Conservation (phyloP, 2,888 invertebrate species). For the Ormyrus labotus region DNA sequence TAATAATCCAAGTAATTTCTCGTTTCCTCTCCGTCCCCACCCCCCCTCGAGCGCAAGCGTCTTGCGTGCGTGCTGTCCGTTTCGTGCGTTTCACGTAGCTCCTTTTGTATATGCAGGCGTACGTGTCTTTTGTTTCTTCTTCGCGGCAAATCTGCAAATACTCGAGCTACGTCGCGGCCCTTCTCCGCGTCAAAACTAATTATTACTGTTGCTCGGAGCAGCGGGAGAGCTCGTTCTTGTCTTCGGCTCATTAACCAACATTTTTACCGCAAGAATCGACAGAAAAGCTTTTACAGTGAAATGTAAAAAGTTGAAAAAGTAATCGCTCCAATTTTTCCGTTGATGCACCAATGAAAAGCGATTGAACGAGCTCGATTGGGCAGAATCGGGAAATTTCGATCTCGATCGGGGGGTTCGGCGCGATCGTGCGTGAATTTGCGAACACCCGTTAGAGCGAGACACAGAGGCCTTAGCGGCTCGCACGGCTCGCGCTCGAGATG, state of each 20-base stretch:
- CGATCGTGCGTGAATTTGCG: slow-evolving; percentile 48
- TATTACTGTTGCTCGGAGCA: no score
- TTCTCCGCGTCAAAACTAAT: not conserved
- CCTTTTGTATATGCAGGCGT: not conserved
- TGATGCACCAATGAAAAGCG: no score
- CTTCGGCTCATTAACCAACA: no score
- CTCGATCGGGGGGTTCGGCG: not conserved
- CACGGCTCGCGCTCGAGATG: slow-evolving; percentile 37
- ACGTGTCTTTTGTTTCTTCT: not conserved
- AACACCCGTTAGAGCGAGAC: slow-evolving; percentile 61
- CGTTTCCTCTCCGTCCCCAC: slow-evolving; percentile 41
- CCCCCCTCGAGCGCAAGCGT: not conserved
- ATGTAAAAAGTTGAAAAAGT: no score
- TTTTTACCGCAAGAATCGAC: no score
- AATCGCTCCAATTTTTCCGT: no score
- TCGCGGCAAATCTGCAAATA: not conserved
- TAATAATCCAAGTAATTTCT: slow-evolving; percentile 54
- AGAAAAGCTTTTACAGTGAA: no score
- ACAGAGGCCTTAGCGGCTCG: not conserved
- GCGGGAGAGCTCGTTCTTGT: no score
- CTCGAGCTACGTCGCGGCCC: not conserved
- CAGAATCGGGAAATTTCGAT: no score
- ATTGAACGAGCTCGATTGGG: no score
- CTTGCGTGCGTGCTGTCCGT: not conserved
- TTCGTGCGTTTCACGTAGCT: slow-evolving; percentile 4